These are phyloP conservation scores for Xyliphius kryptos DNA, from an alignment of 2,113 vertebrate species.

Conservation along the genomic window DNA sequence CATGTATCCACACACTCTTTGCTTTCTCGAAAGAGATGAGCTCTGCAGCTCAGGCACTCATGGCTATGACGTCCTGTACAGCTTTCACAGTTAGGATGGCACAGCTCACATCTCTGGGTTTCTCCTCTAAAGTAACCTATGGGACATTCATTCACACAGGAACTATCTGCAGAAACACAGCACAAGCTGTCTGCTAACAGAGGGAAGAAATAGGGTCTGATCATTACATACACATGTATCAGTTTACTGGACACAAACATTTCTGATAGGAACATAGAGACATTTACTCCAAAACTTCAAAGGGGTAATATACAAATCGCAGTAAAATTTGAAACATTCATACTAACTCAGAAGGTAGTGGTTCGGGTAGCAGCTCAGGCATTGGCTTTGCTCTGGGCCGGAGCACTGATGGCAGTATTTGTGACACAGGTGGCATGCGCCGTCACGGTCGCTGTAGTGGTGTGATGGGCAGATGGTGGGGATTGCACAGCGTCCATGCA, in stretches of 20 bases:
- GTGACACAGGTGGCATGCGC: constrained; percentile 74
- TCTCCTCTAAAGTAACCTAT: constrained; percentile 66
- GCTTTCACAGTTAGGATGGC: constrained; percentile 71
- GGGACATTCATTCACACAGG: constrained; percentile 74
- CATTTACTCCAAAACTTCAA: too few relatives aligned
- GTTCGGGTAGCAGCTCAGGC: constrained; percentile 67
- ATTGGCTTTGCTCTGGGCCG: constrained; percentile 69
- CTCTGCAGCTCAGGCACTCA: constrained; percentile 75
- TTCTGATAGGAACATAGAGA: too few relatives aligned
- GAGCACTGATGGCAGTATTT: constrained; percentile 71
- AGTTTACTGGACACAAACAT: too few relatives aligned
- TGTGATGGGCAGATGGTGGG: constrained; percentile 51
- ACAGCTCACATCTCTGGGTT: constrained; percentile 62
- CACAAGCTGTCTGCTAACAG: constrained; percentile 4
- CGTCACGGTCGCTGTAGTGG: constrained; percentile 62
- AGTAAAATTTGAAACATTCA: background rate
- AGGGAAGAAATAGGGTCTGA: too few relatives aligned
- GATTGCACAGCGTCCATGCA: constrained; percentile 52
- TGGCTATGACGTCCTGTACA: constrained; percentile 72
- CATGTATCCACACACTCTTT: constrained; percentile 75
- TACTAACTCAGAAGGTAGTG: constrained; percentile 79
- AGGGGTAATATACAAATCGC: too few relatives aligned
- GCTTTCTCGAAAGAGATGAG: constrained; percentile 67
- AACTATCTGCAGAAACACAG: constrained; percentile 65
- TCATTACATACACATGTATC: too few relatives aligned